phyloP scores from a whole-genome alignment of 2,113 vertebrate species.

The Dicrurus megarhynchus region DNA sequence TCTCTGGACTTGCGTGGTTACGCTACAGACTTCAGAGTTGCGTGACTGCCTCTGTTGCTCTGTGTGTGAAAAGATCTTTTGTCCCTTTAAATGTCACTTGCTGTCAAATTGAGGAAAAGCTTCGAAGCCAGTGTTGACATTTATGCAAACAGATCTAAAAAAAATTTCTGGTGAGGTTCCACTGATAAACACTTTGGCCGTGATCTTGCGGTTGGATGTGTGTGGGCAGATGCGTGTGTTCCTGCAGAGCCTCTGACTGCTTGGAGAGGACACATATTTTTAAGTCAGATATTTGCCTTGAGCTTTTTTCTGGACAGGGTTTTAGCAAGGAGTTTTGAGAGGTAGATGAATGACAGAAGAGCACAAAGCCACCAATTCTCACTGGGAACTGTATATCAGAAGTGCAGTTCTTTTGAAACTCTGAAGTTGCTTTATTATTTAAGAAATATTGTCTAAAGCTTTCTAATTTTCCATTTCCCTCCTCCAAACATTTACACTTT shows the following conservation, averaged over 20 bases:
- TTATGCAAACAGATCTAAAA: not conserved
- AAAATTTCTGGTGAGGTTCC: not conserved
- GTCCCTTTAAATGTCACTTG: conserved; percentile 4
- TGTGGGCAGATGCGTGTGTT: not conserved
- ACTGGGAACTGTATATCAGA: not conserved
- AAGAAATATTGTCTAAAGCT: not conserved
- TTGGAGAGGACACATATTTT: not conserved
- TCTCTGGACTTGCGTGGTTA: not conserved
- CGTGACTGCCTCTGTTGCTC: not conserved
- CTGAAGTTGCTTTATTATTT: not conserved
- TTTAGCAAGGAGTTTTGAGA: not conserved
- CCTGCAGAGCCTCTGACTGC: not conserved
- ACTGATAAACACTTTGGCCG: not conserved
- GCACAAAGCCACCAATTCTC: not conserved
- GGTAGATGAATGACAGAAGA: not conserved
- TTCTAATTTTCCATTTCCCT: not conserved
- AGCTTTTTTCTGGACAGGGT: not conserved
- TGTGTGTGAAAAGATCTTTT: not conserved
- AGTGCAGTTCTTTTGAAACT: not conserved
- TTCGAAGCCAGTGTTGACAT: not conserved
- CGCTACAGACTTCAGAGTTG: not conserved
- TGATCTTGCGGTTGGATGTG: not conserved
- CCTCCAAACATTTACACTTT: not conserved
- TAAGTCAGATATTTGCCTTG: not conserved
- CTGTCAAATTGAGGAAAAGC: not conserved